Evolutionary conservation across 2,888 invertebrate species (phyloP), one percentile per base, ranked within the genome.

Genomic region (Leptinotarsa rubiginosa): DNA sequence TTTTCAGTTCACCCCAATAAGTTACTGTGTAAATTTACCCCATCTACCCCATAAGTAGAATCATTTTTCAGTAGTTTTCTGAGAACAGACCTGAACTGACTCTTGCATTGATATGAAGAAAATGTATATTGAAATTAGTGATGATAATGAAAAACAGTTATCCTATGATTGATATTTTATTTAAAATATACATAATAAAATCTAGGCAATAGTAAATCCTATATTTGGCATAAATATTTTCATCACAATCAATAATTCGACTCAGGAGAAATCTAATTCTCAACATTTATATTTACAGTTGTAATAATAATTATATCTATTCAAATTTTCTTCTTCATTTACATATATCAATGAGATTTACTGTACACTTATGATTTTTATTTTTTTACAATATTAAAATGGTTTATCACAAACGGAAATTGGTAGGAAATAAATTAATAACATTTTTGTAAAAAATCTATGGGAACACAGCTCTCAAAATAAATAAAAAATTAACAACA

Each of bases 151-250:
- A 56, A 56, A 3, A 22, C 20, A 56, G 20, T 12, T 22, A 15
- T 18, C 4, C 41, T 62, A 31, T n/a, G 16, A 69, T 70, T 78
- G 76, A 76, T 82, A 79, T 81, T 88, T 87, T 88, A 88, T 88
- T 88, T 87, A 87, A 88, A 88, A 88, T 88, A 87, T 87, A 87
- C 87, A 87, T 88, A 87, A 87, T 88, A 87, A 87, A 87, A 87
- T 87, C 87, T 87, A 88, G 85, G 84, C 85, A 87, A 86, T 86
- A 85, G 85, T 86, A 86, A 86, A 85, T 84, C 84, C 85, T 86
- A 86, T 86, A 86, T 83, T 87, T 87, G 86, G 86, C 86, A 87
- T 87, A 87, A 84, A 84, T 84, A 83, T 85, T 85, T 69, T 87
- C 86, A 88, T 88, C 87, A 88, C 87, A 88, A 87, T 86, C 82